These are phyloP conservation scores for Pituophis catenifer DNA, from an alignment of 2,113 vertebrate species.

Conservation along the genomic window DNA sequence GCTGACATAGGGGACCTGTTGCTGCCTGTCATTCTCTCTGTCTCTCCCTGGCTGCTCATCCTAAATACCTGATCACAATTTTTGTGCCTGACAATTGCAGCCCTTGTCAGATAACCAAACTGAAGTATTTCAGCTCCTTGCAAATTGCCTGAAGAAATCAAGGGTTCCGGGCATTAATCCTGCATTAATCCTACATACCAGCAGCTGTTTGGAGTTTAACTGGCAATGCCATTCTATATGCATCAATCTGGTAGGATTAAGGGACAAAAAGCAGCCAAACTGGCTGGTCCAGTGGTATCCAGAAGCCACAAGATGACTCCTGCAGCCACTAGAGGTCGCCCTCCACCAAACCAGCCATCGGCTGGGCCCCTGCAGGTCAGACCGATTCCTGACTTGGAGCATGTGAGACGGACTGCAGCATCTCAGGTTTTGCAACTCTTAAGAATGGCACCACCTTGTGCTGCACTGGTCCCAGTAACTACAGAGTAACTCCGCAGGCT, in stretches of 20 bases:
- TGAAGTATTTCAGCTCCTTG: neutral
- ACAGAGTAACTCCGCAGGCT: neutral
- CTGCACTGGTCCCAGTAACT: neutral
- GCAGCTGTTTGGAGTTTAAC: neutral
- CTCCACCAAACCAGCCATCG: neutral
- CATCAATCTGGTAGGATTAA: neutral
- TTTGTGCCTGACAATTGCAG: neutral
- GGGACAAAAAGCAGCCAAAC: neutral
- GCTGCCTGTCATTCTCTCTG: neutral
- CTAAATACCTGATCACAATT: neutral
- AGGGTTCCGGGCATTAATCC: neutral
- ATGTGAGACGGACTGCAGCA: neutral
- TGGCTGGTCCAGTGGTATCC: neutral
- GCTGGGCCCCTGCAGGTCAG: neutral
- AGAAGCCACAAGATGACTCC: rapidly evolving
- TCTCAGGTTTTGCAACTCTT: neutral
- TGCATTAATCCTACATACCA: neutral
- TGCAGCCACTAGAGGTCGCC: slow-evolving; percentile 35
- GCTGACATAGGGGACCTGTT: neutral
- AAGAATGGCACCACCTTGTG: neutral
- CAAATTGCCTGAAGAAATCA: neutral
- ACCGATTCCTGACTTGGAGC: neutral
- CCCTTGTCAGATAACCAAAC: neutral
- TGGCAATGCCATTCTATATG: neutral
- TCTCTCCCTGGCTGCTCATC: neutral